Conservation (phyloP, 2,888 invertebrate species). For the Barypeithes pellucidus region DNA sequence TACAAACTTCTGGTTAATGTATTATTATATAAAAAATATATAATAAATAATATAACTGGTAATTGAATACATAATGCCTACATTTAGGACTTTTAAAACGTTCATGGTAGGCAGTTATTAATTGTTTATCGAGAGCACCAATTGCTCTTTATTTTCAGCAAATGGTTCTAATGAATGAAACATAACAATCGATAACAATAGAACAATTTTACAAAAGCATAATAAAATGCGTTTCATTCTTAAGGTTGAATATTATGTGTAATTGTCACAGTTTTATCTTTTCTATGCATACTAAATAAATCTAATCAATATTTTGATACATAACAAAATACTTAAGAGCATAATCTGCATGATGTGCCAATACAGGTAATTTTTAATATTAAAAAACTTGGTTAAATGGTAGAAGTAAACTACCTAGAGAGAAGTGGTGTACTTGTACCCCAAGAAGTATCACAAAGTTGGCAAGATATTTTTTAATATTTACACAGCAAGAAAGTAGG, state of each 20-base stretch:
- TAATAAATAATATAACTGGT: background rate
- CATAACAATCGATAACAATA: background rate
- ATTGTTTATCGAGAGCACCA: background rate
- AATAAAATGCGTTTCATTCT: background rate
- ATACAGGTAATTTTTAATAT: too few relatives aligned
- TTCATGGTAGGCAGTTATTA: background rate
- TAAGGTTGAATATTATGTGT: background rate
- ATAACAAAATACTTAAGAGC: too few relatives aligned
- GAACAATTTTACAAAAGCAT: background rate
- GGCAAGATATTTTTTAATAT: too few relatives aligned
- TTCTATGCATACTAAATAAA: background rate
- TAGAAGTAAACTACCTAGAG: too few relatives aligned
- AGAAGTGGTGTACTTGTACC: too few relatives aligned
- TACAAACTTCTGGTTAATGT: slow-evolving; percentile 14
- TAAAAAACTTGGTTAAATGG: too few relatives aligned
- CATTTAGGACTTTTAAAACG: background rate
- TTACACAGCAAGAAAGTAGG: too few relatives aligned
- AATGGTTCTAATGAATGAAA: background rate
- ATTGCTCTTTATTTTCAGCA: slow-evolving; percentile 1
- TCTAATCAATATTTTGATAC: slow-evolving; percentile 1
- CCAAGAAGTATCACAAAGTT: too few relatives aligned
- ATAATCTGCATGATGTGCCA: too few relatives aligned
- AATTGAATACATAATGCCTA: background rate
- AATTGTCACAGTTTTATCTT: background rate
- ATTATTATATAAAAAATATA: slow-evolving; percentile 6